Percentiles rank a stretch among this genome's conserved stretches.
Evolutionary conservation across 2,113 vertebrate species (phyloP).

Genomic region (Puffinus mauretanicus): DNA sequence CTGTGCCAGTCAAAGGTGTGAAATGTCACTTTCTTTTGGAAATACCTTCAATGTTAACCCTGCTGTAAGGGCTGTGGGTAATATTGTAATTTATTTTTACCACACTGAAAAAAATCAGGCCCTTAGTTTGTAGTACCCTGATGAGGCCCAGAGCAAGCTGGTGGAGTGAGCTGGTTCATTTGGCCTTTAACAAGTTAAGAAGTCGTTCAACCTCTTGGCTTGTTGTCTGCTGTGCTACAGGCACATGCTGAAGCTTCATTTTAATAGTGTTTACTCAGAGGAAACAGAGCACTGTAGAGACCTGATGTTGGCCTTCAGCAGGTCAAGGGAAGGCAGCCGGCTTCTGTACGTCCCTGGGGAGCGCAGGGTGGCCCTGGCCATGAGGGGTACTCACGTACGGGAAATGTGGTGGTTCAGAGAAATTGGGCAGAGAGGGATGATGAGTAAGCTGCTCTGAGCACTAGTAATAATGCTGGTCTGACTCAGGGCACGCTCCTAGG

Average conservation of each 20-base stretch:
- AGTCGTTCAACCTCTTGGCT: background rate
- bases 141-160: background rate
- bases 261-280: background rate
- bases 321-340: too few species aligned
- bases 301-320: background rate
- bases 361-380: accelerated
- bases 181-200: background rate
- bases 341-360: background rate
- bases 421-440: background rate
- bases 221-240: background rate
- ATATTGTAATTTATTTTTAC: background rate
- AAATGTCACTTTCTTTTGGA: background rate
- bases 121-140: background rate
- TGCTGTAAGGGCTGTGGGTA: background rate
- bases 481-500: background rate
- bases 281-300: background rate
- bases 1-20: background rate
- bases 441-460: background rate
- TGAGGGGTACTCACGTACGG: background rate
- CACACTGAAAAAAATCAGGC: background rate
- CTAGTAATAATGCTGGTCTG: background rate
- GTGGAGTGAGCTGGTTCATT: background rate
- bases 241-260: background rate
- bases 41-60: background rate
- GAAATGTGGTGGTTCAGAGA: background rate